A percentile compares a stretch with the other conserved stretches of the same genome.
phyloP scores from a whole-genome alignment of 2,797 vertebrate genomes.

The Chelmon rostratus region DNA sequence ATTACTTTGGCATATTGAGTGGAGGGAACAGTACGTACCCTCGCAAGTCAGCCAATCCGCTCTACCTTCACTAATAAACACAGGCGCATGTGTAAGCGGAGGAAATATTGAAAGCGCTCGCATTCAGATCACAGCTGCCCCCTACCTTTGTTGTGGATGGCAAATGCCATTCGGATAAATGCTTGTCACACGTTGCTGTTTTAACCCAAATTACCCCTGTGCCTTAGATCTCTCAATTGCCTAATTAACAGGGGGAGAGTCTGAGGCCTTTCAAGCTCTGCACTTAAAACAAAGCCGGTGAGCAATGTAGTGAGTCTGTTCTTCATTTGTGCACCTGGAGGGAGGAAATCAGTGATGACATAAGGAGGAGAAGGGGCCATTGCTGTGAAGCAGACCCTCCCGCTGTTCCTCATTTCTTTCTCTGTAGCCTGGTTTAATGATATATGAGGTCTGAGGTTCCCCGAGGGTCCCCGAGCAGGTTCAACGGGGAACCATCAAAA shows the following conservation, averaged over 20 bases:
- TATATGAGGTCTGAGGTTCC: slow-evolving; percentile 28
- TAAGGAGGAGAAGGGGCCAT: slow-evolving; percentile 17
- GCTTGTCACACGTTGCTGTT: slow-evolving; percentile 79
- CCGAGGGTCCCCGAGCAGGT: slow-evolving; percentile 7
- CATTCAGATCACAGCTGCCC: slow-evolving; percentile 78
- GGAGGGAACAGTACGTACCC: slow-evolving; percentile 23
- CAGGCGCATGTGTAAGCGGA: slow-evolving; percentile 18
- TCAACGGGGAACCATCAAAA: slow-evolving; percentile 22
- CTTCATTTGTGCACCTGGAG: slow-evolving; percentile 72
- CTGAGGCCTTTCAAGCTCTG: slow-evolving; percentile 80
- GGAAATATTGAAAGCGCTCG: slow-evolving; percentile 49
- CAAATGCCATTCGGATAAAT: slow-evolving; percentile 79
- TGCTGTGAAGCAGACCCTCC: slow-evolving; percentile 17
- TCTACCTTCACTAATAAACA: slow-evolving; percentile 54
- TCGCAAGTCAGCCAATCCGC: slow-evolving; percentile 28
- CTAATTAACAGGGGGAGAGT: slow-evolving; percentile 74
- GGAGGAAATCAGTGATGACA: slow-evolving; percentile 33
- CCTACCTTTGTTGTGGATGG: slow-evolving; percentile 75
- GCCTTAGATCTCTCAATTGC: slow-evolving; percentile 82
- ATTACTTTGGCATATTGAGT: slow-evolving; percentile 49
- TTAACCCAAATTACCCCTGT: slow-evolving; percentile 80
- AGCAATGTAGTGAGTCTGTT: slow-evolving; percentile 47
- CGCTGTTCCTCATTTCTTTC: slow-evolving; percentile 20
- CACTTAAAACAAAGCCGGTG: slow-evolving; percentile 70
- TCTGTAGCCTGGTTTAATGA: slow-evolving; percentile 24